phyloP scores from a whole-genome alignment of 2,113 vertebrate genomes.

The Nothocercus julius region DNA sequence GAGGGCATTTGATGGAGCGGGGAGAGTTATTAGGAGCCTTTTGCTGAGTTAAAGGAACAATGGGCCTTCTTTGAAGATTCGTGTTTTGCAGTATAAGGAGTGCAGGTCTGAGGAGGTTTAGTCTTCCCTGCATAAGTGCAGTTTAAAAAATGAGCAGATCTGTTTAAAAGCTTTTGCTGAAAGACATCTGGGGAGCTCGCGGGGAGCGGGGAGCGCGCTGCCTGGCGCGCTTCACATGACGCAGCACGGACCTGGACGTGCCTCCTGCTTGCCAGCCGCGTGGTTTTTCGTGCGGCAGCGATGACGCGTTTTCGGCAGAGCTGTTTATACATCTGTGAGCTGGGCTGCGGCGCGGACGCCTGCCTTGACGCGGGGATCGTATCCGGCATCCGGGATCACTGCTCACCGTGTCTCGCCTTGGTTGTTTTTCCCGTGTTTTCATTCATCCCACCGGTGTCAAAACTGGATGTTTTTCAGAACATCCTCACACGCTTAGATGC shows the following conservation, averaged over 20 bases:
- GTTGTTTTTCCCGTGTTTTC: background rate
- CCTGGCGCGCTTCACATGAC: background rate
- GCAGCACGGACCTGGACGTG: fast-evolving
- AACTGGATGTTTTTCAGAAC: background rate
- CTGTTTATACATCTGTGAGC: background rate
- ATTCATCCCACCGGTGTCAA: background rate
- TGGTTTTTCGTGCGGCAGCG: background rate
- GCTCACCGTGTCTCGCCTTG: background rate
- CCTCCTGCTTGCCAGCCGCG: background rate
- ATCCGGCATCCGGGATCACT: background rate
- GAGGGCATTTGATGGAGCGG: no score
- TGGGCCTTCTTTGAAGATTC: background rate
- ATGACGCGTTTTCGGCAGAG: background rate
- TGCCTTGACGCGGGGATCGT: background rate
- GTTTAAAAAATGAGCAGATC: background rate
- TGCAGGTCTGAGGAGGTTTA: background rate
- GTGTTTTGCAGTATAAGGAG: background rate
- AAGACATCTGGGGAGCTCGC: background rate
- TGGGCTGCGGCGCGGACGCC: background rate
- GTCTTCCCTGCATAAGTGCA: background rate
- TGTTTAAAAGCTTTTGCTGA: background rate
- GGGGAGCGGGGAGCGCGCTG: background rate
- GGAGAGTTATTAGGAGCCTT: background rate
- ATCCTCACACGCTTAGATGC: background rate
- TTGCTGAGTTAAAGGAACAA: background rate